A percentile compares a stretch with the other conserved stretches of the same genome.
phyloP scores from a whole-genome alignment of 1,140 invertebrate species.

The Temnothorax nylanderi region DNA sequence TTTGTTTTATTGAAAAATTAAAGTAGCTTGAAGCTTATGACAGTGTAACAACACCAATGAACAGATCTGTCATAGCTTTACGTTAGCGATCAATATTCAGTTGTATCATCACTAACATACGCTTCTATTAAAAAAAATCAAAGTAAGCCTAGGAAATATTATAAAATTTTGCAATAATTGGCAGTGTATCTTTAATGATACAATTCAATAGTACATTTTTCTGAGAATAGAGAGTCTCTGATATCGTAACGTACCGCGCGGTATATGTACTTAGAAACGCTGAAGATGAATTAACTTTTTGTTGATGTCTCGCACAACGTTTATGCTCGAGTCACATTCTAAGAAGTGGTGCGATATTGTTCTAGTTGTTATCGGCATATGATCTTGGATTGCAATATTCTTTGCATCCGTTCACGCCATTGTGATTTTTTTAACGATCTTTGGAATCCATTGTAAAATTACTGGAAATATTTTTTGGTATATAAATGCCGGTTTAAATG shows the following conservation, averaged over 20 bases:
- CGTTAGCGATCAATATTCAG: too few species aligned
- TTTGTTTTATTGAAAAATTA: neutral
- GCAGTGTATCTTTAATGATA: neutral
- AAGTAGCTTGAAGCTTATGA: neutral
- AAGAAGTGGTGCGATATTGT: slow-evolving; percentile 39
- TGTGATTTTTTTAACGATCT: neutral
- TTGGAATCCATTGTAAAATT: neutral
- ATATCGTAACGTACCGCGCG: slow-evolving; percentile 69
- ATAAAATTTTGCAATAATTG: neutral
- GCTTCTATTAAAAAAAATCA: neutral
- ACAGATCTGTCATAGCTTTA: too few species aligned
- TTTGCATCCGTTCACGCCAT: neutral
- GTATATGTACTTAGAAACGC: slow-evolving; percentile 77
- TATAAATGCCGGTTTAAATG: neutral
- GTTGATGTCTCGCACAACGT: slow-evolving; percentile 62
- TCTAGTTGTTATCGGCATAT: slow-evolving; percentile 3
- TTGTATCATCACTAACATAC: too few species aligned
- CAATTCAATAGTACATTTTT: neutral
- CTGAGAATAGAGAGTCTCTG: slow-evolving; percentile 72
- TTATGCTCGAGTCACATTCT: slow-evolving; percentile 75
- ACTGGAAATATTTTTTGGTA: neutral
- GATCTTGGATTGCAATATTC: slow-evolving; percentile 7
- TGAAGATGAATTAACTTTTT: slow-evolving; percentile 84
- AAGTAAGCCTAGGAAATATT: neutral
- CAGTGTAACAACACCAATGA: too few species aligned